Base-by-base conservation (phyloP, 1,140 invertebrate genomes). In the Dermatophagoides farinae region DNA sequence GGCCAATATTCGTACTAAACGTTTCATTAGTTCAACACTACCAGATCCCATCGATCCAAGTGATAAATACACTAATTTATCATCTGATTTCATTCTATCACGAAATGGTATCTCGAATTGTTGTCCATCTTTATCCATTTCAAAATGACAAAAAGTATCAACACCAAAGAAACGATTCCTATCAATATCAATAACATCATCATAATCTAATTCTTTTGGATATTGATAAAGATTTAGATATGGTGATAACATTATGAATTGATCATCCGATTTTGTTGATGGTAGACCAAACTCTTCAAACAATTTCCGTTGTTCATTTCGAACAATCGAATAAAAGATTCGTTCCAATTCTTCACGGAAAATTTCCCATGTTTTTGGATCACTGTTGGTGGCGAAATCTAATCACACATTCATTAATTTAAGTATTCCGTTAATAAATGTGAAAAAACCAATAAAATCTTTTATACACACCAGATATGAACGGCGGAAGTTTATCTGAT, bases 121-220 rank as follows among this genome's bases (percentile, higher is more conserved):
- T 23, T 47, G 1, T 20, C n/a, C n/a, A 23, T 18, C 46, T 6
- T 1, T 9, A 23, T 23, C 9, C 46, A 8, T 4, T 23, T 47
- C 46, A 6, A 20, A 23, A 23, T 9, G 46, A 47, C 46, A 47
- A 23, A 47, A 47, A 23, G 46, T 9, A 39, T 65, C 41, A 31
- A 44, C 10, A 25, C 59, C 38, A 14, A 54, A 37, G 23, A 25
- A 61, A 31, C 31, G 31, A 23, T 52, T 51, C 9, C 20, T 8
- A 22, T 46, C 46, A 8, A 11, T 10, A 10, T 53, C 40, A 49
- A 14, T 41, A 6, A 55, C 9, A 16, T 64, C 43, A 25, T 57
- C n/a, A 51, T 63, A 63, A 41, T 63, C 62, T n/a, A 63, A 38
- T 20, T 64, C 62, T 62, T 62, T 31, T 20, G 62, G 62, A 31